Base-by-base conservation (phyloP, 2,888 invertebrate genomes). In the Pandemis corylana region DNA sequence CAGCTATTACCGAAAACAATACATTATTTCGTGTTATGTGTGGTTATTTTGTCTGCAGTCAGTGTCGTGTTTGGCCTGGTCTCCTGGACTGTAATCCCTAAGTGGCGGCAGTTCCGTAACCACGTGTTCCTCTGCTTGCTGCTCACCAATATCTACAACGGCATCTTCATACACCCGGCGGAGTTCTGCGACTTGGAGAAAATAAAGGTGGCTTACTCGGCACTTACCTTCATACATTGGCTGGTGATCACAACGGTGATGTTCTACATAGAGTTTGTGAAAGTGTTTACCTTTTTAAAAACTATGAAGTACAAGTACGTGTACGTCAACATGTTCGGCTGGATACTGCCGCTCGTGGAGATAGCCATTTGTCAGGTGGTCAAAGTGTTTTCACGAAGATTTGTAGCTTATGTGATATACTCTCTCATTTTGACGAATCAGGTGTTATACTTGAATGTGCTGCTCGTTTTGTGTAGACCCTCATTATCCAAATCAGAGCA, bases 231-330 rank as follows among this genome's bases (percentile, higher is more conserved):
- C 49, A 3, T 69, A 7, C 64, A 71, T 12, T 71, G 71, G 71
- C 10, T 71, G 10, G 28, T 71, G 56, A 62, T 64, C 13, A 56
- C 44, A 4, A 71, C 71, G 5, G 13, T 44, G 6, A 64, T 71
- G 64, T 71, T 71, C 12, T 71, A 64, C 44, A 56, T 71, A 3
- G 71, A 71, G 5, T 71, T 71, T 36, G 71, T 71, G 28, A 41
- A 71, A 5, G 71, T 71, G 20, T 71, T 71, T 7, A 28, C 42
- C 5, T 15, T 28, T n/a, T 56, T 71, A n/a, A 64, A 64, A 5
- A 28, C 71, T 4, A 56, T 71, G 0, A 64, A 41, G 4, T 51
- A 64, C 56, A 10, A 53, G 1, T 71, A 71, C 13, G 5, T 64
- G 28, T 64, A 71, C 53, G 64, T 56, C 0, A 56, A 41, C 28